phyloP scores from a whole-genome alignment of 2,888 invertebrate species.

The Amblyjoppa fuscipennis region DNA sequence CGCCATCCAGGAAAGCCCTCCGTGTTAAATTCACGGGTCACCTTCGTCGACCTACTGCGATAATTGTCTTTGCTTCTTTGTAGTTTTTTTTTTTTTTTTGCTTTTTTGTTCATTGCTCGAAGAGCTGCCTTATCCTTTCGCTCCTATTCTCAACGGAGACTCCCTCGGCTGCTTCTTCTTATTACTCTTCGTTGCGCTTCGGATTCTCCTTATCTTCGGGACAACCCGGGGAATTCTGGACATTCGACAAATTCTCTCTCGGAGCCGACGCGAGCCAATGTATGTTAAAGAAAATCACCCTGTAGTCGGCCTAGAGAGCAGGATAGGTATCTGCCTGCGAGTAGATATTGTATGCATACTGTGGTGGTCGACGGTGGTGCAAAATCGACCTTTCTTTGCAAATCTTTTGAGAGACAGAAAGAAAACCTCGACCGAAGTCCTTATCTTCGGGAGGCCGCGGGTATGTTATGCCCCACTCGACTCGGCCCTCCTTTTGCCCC shows the following conservation, averaged over 20 bases:
- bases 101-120: conserved; percentile 11
- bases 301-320: too few species aligned
- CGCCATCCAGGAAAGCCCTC: conserved; percentile 55
- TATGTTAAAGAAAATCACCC: background rate
- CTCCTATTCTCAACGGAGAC: background rate
- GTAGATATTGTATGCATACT: too few species aligned
- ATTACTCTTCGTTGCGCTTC: conserved; percentile 29
- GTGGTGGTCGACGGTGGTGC: too few species aligned
- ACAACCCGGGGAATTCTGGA: conserved; percentile 20
- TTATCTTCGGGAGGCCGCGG: too few species aligned
- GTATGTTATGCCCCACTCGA: background rate
- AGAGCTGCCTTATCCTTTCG: conserved; percentile 22
- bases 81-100: conserved; percentile 22
- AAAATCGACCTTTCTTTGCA: too few species aligned
- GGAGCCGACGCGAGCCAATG: background rate
- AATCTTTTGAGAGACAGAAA: too few species aligned
- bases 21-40: conserved; percentile 73
- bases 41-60: conserved; percentile 77
- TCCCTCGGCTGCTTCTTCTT: background rate
- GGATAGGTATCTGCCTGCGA: too few species aligned
- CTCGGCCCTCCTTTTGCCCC: too few species aligned
- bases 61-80: conserved; percentile 66
- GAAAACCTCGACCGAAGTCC: too few species aligned
- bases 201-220: conserved; percentile 39
- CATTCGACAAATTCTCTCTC: conserved; percentile 28